Evolutionary conservation across 2,113 vertebrate species (phyloP).

Genomic region (Coryphaenoides rupestris): DNA sequence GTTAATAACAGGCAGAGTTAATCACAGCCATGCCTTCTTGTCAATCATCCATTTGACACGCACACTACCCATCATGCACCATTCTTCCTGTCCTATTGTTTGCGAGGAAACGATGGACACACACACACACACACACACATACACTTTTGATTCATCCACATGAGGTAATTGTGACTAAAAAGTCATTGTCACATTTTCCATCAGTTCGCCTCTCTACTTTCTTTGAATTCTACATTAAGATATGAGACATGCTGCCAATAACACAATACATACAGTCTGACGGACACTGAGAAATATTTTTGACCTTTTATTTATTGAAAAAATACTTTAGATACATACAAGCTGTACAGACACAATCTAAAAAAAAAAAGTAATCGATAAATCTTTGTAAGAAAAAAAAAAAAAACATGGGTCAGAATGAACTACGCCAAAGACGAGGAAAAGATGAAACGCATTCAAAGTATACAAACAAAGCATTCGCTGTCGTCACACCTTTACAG

Average conservation of each 20-base stretch:
- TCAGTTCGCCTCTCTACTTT: no score
- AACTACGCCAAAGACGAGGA: slow-evolving; percentile 37
- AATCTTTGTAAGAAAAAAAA: slow-evolving; percentile 33
- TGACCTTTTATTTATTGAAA: slow-evolving; percentile 69
- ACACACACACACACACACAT: slow-evolving; percentile 11
- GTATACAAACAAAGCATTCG: neutral
- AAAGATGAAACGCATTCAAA: slow-evolving; percentile 25
- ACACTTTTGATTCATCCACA: no score
- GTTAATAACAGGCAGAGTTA: slow-evolving; percentile 45
- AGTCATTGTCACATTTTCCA: no score
- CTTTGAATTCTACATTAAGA: no score
- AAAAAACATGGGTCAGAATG: slow-evolving; percentile 26
- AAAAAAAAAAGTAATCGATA: slow-evolving; percentile 28
- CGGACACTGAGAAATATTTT: slow-evolving; percentile 13
- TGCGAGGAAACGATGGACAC: no score
- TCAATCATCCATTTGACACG: slow-evolving; percentile 40
- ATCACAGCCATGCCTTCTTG: slow-evolving; percentile 45
- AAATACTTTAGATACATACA: slow-evolving; percentile 77
- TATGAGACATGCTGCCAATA: no score
- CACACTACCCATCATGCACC: neutral
- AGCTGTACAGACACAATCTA: slow-evolving; percentile 67
- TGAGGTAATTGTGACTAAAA: no score
- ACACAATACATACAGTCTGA: no score
- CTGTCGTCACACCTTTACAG: slow-evolving; percentile 37
- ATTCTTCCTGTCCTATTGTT: no score